Evolutionary conservation across 2,113 vertebrate species (phyloP).

Genomic region (Sturnus vulgaris): DNA sequence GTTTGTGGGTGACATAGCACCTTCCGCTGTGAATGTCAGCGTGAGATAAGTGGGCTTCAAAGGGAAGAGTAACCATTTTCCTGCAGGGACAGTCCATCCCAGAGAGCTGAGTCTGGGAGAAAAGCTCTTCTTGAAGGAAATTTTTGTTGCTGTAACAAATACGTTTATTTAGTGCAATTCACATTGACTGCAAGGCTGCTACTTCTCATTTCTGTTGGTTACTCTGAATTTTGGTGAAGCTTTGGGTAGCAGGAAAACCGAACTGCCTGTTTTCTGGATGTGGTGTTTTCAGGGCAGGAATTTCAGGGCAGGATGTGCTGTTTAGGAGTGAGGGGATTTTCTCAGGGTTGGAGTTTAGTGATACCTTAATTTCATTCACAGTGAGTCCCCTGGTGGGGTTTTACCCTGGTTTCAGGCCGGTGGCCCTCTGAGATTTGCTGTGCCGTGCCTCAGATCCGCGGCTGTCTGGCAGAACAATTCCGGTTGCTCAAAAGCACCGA

Average conservation of each 20-base stretch:
- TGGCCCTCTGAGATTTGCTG: neutral
- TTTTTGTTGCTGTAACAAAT: neutral
- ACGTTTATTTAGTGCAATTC: neutral
- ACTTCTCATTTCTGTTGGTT: neutral
- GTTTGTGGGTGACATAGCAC: slow-evolving; percentile 32
- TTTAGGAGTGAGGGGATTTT: neutral
- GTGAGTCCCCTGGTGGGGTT: neutral
- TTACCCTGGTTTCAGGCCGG: neutral
- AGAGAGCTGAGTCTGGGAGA: neutral
- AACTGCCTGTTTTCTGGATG: neutral
- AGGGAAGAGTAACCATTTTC: neutral
- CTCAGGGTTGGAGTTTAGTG: neutral
- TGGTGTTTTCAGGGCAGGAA: neutral
- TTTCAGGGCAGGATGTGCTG: neutral
- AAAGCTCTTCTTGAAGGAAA: neutral
- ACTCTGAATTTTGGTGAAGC: neutral
- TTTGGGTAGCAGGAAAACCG: neutral
- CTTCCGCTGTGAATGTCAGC: slow-evolving; percentile 7
- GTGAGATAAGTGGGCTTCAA: neutral
- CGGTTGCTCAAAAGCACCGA: slow-evolving; percentile 14
- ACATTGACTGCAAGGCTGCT: neutral
- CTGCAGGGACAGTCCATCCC: neutral
- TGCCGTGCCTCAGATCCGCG: neutral
- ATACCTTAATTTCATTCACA: neutral
- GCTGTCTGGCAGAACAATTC: slow-evolving; percentile 38